Evolutionary conservation across 2,888 invertebrate genomes (phyloP).

Genomic region (Hoplodrina blanda): DNA sequence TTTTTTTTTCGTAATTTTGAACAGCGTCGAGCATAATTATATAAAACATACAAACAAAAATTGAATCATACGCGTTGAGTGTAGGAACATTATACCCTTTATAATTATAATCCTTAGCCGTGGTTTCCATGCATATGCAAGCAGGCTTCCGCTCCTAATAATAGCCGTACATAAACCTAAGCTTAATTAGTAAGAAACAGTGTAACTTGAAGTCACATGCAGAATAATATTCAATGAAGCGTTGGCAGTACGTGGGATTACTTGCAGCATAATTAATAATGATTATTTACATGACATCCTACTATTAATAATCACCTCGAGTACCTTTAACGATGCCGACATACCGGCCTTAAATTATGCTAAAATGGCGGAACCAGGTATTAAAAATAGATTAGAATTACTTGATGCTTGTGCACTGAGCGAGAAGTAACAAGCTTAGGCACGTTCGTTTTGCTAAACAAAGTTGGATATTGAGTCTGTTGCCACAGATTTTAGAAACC

Average conservation of each 20-base stretch:
- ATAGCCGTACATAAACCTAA: slow-evolving; percentile 14
- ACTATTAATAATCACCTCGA: slow-evolving; percentile 52
- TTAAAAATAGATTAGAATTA: slow-evolving; percentile 55
- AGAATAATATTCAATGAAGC: slow-evolving; percentile 7
- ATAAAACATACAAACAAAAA: too few species aligned
- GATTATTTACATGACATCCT: slow-evolving; percentile 33
- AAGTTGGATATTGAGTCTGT: background rate
- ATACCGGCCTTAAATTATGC: slow-evolving; percentile 54
- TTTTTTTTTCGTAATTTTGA: too few species aligned
- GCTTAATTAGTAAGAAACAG: slow-evolving; percentile 26
- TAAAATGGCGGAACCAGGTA: slow-evolving; percentile 52
- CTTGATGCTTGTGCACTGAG: slow-evolving; percentile 28
- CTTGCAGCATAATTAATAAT: slow-evolving; percentile 26
- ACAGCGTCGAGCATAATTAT: too few species aligned
- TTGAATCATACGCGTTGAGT: too few species aligned
- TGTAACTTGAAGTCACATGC: slow-evolving; percentile 28
- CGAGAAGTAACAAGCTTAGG: slow-evolving; percentile 11
- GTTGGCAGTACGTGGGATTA: slow-evolving; percentile 23
- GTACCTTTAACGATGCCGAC: slow-evolving; percentile 39
- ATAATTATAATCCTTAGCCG: background rate
- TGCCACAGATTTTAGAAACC: too few species aligned
- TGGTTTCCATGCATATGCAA: background rate
- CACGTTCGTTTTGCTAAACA: slow-evolving; percentile 20
- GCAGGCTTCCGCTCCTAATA: slow-evolving; percentile 16
- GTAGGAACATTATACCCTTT: too few species aligned